Evolutionary conservation across 2,888 invertebrate species (phyloP).

Genomic region (Apodemia zela): DNA sequence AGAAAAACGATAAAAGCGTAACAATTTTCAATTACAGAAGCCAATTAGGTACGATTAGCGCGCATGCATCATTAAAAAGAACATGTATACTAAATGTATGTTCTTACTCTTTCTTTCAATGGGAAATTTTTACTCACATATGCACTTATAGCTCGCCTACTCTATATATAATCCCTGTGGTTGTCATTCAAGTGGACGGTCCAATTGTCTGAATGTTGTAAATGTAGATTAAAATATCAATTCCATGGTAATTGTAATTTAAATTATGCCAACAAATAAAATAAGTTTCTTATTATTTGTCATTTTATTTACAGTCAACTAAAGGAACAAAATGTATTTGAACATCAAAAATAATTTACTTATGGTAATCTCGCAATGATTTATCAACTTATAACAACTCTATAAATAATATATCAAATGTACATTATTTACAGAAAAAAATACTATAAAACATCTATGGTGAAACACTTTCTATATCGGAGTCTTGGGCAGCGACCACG

Average conservation of each 20-base stretch:
- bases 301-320: slow-evolving; percentile 53
- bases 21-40: too few relatives aligned
- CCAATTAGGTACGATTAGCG: too few relatives aligned
- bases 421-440: slow-evolving; percentile 69
- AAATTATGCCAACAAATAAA: slow-evolving; percentile 57
- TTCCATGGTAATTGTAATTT: slow-evolving; percentile 64
- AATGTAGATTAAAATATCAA: slow-evolving; percentile 35
- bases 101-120: too few relatives aligned
- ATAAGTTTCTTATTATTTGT: slow-evolving; percentile 59
- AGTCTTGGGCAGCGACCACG: slow-evolving; percentile 68
- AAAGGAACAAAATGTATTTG: slow-evolving; percentile 36
- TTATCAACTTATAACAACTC: slow-evolving; percentile 54
- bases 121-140: too few relatives aligned
- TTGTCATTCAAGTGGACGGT: slow-evolving; percentile 1
- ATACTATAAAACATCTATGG: slow-evolving; percentile 24
- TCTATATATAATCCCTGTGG: too few relatives aligned
- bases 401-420: slow-evolving; percentile 58
- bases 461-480: slow-evolving; percentile 32
- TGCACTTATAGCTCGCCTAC: too few relatives aligned
- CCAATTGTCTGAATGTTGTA: slow-evolving; percentile 20
- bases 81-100: too few relatives aligned
- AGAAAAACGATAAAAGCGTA: too few relatives aligned
- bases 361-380: slow-evolving; percentile 43
- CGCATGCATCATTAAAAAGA: too few relatives aligned
- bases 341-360: slow-evolving; percentile 35